Evolutionary conservation across 2,113 vertebrate species (phyloP).

Genomic region (Ginglymostoma cirratum): DNA sequence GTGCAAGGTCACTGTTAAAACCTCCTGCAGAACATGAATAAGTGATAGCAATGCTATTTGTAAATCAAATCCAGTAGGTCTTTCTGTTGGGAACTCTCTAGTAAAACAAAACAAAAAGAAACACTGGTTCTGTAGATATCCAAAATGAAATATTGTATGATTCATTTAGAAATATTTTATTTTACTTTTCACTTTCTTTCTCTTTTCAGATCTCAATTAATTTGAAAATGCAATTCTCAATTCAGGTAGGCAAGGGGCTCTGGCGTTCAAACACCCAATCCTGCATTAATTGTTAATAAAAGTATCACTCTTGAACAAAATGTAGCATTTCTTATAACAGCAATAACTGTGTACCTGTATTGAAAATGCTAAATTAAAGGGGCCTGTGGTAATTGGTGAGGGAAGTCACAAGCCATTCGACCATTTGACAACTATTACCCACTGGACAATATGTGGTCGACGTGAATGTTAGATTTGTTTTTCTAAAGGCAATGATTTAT

Average conservation of each 20-base stretch:
- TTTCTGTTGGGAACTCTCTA: background rate
- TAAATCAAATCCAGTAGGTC: background rate
- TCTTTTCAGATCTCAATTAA: background rate
- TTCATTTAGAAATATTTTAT: background rate
- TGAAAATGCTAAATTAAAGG: slow-evolving; percentile 27
- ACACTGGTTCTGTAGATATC: background rate
- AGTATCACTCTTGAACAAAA: background rate
- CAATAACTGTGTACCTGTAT: background rate
- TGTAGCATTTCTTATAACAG: background rate
- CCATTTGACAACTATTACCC: slow-evolving; percentile 37
- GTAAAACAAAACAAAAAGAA: background rate
- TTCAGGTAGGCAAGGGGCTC: background rate
- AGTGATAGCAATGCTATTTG: background rate
- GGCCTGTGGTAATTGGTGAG: background rate
- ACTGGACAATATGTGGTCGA: slow-evolving; percentile 63
- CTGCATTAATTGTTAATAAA: slow-evolving; percentile 28
- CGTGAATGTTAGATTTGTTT: slow-evolving; percentile 93
- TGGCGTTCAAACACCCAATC: background rate
- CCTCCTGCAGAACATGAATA: background rate
- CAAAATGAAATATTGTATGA: background rate
- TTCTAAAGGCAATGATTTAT: slow-evolving; percentile 92
- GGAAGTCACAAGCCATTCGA: background rate
- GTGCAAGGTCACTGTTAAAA: background rate
- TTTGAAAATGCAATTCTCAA: background rate
- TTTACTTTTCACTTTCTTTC: background rate